A percentile compares a stretch with the other conserved stretches of the same genome.
Evolutionary conservation across 1,140 invertebrate genomes (phyloP).

Genomic region (Eriocheir sinensis): DNA sequence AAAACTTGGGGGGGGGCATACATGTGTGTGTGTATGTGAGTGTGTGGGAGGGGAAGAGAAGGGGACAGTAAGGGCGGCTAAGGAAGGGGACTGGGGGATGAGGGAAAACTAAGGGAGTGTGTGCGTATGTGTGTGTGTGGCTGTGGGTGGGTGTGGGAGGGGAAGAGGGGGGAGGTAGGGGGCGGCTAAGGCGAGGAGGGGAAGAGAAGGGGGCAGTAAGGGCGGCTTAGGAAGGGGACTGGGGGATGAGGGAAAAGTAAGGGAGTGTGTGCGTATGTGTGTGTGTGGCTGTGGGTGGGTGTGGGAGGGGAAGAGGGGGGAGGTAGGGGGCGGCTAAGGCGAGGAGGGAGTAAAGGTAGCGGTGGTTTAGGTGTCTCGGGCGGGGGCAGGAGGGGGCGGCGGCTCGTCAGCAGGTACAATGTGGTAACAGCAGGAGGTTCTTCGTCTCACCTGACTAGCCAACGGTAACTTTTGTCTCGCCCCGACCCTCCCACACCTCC

Average conservation of each 20-base stretch:
- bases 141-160: no score
- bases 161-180: no score
- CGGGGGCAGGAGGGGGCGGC: background rate
- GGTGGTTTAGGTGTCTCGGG: background rate
- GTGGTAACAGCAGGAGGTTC: conserved; percentile 45
- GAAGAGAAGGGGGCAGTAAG: no score
- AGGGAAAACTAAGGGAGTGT: background rate
- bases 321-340: background rate
- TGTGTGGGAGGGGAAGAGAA: background rate
- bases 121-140: no score
- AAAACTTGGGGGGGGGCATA: background rate
- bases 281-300: background rate
- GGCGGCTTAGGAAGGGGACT: no score
- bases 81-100: background rate
- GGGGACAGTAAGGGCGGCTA: background rate
- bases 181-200: no score
- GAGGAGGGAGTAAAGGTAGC: background rate
- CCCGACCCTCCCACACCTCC: background rate
- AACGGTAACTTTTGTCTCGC: conserved; percentile 55
- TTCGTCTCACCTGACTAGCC: background rate
- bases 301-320: background rate
- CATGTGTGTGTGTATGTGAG: background rate
- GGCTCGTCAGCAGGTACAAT: conserved; percentile 46
- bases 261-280: background rate
- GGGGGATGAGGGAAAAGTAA: no score